Evolutionary conservation across 2,888 invertebrate genomes (phyloP), one percentile per base, ranked within the genome.

Genomic region (Barypeithes pellucidus): DNA sequence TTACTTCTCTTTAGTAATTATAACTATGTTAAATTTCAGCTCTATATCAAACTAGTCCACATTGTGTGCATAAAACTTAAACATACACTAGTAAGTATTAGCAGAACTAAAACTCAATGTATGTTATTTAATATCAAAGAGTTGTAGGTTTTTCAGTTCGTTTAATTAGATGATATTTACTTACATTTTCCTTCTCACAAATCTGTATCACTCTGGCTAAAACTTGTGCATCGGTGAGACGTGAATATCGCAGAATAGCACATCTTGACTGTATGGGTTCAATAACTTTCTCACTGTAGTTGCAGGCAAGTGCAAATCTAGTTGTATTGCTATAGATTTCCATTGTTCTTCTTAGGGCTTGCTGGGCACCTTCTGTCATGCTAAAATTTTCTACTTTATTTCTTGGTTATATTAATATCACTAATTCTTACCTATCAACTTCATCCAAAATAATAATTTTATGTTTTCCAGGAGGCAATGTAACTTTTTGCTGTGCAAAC

Each of bases 311-410:
- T 0, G 98, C 98, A 87, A 99, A 99, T 75, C 99, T 89, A 0
- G 99, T 99, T 0, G 99, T 99, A 83, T 93, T 94, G 67, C 97
- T 97, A 87, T 97, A 99, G 75, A 99, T 91, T 87, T 99, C 99
- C 99, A 99, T 99, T 0, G 98, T 99, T 77, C 99, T 91, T 18
- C 99, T 90, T 67, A 99, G 87, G 0, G 99, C 99, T 86, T 99
- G 98, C 85, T 99, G 99, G 0, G 99, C 99, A 0, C 98, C 98
- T 81, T 98, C 98, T 0, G 99, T 99, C 99, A 99, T 99, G 84
- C 98, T 95, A 81, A 61, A 83, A 59, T 12, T 3, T 9, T 12
- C 12, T 14, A 41, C n/a, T 16, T 61, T 16, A 39, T 12, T 22
- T 20, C 2, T 18, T n/a, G 12, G 14, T 7, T 18, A 8, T 59